Base-by-base conservation (phyloP, 1,140 invertebrate genomes). In the Ganaspis sp. region DNA sequence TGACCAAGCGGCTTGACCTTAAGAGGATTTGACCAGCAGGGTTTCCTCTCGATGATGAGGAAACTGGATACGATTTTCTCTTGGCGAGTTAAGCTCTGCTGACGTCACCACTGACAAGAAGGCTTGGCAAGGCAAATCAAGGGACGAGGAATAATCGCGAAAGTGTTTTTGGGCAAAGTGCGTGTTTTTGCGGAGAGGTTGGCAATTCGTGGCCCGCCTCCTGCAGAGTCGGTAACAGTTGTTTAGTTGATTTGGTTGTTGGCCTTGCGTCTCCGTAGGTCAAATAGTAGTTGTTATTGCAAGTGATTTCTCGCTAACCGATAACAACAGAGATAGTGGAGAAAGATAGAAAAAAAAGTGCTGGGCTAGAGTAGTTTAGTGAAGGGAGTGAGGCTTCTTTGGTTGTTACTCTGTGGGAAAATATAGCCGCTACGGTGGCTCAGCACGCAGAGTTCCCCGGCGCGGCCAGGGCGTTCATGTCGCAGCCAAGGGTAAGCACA, bases 391-490 rank as follows among this genome's bases (percentile, higher is more conserved):
- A 81, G 80, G 79, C 78, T 75, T 74, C 29, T 54, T n/a, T 29
- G 58, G 49, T 83, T 83, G 77, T 79, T 79, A 80, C 74, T 79
- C 76, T 80, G 89, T 90, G 90, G 88, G 87, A 90, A 89, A 89
- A 90, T 87, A 92, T 85, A 91, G 91, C 91, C 89, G 90, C 90
- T 91, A 92, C 90, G 90, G 92, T 92, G 92, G 91, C 91, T 91
- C 92, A 92, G 90, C 91, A 92, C 91, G 91, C 92, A 91, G 92
- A 92, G 88, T 92, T 91, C 89, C 91, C 91, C 89, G 90, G 90
- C 88, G 91, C 92, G 90, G 92, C 91, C 91, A 93, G 92, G 90
- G 92, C 92, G 91, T 92, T 93, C 92, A 93, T 93, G 93, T 93
- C 93, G 91, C 93, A 93, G 92, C 92, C 92, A 92, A 92, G 93